Conservation (phyloP, 2,797 vertebrate species). For the Myoxocephalus aenaeus region DNA sequence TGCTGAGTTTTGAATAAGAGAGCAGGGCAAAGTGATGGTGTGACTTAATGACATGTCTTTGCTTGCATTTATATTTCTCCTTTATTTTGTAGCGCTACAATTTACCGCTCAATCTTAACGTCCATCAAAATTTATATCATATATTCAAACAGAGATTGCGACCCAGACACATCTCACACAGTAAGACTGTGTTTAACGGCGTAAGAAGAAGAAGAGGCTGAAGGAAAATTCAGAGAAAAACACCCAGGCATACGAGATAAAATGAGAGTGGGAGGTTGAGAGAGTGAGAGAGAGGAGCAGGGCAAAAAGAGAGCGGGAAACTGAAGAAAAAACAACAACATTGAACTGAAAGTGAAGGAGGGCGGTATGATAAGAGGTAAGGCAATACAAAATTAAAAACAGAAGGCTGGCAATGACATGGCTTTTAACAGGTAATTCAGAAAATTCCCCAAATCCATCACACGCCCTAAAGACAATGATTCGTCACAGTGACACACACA, state of each 20-base stretch:
- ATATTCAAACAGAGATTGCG: background rate
- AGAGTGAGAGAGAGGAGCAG: too few species aligned
- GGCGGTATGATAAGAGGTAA: background rate
- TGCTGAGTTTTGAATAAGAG: background rate
- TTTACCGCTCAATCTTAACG: background rate
- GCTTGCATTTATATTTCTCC: background rate
- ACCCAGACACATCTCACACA: background rate
- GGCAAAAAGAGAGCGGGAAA: background rate
- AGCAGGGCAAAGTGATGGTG: background rate
- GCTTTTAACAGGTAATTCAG: conserved; percentile 44
- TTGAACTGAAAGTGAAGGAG: background rate
- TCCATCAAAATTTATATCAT: background rate
- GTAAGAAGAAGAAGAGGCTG: background rate
- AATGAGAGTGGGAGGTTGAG: background rate
- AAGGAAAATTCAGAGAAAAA: background rate
- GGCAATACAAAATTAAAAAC: conserved; percentile 8
- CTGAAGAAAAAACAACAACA: background rate
- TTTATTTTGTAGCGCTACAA: background rate
- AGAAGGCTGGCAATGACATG: conserved; percentile 29
- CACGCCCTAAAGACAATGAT: conserved; percentile 42
- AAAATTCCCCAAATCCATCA: conserved; percentile 36
- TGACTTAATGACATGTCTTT: background rate
- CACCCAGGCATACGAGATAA: background rate
- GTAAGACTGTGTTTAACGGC: background rate
- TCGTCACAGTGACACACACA: conserved; percentile 42